Evolutionary conservation across 1,140 invertebrate genomes (phyloP).

Genomic region (Lucilia sericata): DNA sequence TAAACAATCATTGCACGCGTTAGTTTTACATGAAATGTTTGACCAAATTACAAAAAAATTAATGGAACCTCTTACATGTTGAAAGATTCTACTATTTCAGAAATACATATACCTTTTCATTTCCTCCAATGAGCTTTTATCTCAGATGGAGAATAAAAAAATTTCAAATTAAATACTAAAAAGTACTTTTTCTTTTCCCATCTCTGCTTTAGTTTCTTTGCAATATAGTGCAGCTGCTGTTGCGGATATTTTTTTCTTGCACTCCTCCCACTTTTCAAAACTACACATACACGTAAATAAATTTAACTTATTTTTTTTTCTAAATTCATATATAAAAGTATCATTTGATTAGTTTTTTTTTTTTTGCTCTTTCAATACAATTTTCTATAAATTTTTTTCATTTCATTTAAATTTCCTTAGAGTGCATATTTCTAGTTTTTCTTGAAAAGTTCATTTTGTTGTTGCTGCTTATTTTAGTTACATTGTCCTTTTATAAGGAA

Average conservation of each 20-base stretch:
- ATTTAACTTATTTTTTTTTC: not conserved
- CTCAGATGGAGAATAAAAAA: no score
- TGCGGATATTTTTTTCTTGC: slow-evolving; percentile 9
- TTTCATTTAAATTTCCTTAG: slow-evolving; percentile 44
- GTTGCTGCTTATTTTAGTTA: not conserved
- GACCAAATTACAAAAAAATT: no score
- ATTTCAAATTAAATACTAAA: no score
- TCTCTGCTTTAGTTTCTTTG: slow-evolving; percentile 17
- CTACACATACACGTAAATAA: not conserved
- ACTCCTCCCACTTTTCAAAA: slow-evolving; percentile 39
- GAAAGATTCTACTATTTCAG: no score
- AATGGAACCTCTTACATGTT: no score
- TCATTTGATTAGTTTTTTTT: slow-evolving; percentile 35
- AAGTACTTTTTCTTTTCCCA: not conserved
- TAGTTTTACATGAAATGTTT: no score
- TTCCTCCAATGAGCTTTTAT: no score
- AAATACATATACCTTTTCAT: no score
- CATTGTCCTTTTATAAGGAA: slow-evolving; percentile 12
- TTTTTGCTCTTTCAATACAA: not conserved
- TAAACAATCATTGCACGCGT: no score
- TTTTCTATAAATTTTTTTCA: slow-evolving; percentile 23
- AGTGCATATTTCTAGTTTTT: slow-evolving; percentile 27
- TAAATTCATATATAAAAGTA: not conserved
- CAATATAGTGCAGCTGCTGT: slow-evolving; percentile 23
- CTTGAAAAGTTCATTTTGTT: slow-evolving; percentile 20